Base-by-base conservation (phyloP, 2,888 invertebrate species). In the Selenia dentaria region DNA sequence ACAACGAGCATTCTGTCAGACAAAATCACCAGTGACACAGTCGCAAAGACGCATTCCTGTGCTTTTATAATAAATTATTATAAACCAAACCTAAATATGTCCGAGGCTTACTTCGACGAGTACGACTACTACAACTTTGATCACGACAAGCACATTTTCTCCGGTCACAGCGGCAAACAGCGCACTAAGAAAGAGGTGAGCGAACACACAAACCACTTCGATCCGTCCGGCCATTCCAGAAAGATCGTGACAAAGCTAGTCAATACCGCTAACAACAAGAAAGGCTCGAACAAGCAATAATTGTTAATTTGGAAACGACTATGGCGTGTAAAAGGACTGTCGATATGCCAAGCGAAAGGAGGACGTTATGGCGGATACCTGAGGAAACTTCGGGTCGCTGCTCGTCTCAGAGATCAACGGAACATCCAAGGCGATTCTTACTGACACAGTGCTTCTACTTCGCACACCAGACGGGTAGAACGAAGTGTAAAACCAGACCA, bases 101-200 rank as follows among this genome's bases (percentile, higher is more conserved):
- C 96, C 72, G 96, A 96, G 86, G 92, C 92, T 68, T 94, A 96
- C 90, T 95, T 95, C 80, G 97, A 98, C 90, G 94, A 97, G 77
- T 97, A 97, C 93, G 98, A 98, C 77, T 96, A 97, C 78, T 98
- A 96, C 92, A 98, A 98, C 88, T 98, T 95, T 85, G 97, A 97
- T 67, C 94, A 96, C 92, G 98, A 97, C 83, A 98, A 98, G 86
- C 95, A 96, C 79, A 94, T 97, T 56, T 95, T 94, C 83, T 94
- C 94, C 28, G 95, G 96, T 13, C 96, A 97, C 87, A 95, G 97
- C 75, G 98, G 98, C 53, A 98, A 98, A 80, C 96, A 97, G 70
- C 92, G 98, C 59, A 93, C 95, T 49, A 98, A 98, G 92, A 96
- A 95, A 79, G 98, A 98, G 88, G 96, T 95, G 29, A 93, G 91